Percentiles rank a stretch among this genome's conserved stretches.
These are phyloP conservation scores for Cirrhinus molitorella DNA, from an alignment of 2,797 vertebrate species.

Conservation along the genomic window DNA sequence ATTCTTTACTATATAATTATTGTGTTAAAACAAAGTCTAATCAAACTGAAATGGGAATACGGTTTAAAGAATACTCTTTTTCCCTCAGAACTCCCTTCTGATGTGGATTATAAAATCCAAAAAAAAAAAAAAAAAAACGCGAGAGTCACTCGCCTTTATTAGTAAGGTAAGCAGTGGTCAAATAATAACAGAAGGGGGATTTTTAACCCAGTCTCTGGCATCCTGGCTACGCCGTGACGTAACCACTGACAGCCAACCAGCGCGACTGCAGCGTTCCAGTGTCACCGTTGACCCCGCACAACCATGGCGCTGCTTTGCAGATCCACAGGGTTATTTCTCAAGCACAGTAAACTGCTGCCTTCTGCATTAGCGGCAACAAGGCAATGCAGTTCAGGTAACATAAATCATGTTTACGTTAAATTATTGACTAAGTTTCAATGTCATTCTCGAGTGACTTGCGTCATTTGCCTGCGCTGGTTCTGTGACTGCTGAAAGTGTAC, in stretches of 20 bases:
- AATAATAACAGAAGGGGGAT: neutral
- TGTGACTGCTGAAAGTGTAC: neutral
- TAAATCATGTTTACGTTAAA: neutral
- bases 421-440: conserved; percentile 17
- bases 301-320: conserved; percentile 73
- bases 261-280: neutral
- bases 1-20: neutral
- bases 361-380: conserved; percentile 64
- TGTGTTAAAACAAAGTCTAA: neutral
- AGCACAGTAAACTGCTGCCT: conserved; percentile 61
- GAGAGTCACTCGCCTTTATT: neutral
- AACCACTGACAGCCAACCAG: neutral
- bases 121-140: neutral
- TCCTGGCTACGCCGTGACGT: neutral
- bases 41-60: too few relatives aligned
- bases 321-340: conserved; percentile 70
- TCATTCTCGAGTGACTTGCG: conserved; percentile 10
- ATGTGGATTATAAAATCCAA: neutral
- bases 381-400: conserved; percentile 77
- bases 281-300: conserved; percentile 15
- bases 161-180: neutral
- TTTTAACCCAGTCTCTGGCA: conserved; percentile 12
- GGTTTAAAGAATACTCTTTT: too few relatives aligned
- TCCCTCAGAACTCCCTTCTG: too few relatives aligned
- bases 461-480: neutral